Evolutionary conservation across 2,113 vertebrate species (phyloP), one percentile per base, ranked within the genome.

Genomic region (Periophthalmus modestus): DNA sequence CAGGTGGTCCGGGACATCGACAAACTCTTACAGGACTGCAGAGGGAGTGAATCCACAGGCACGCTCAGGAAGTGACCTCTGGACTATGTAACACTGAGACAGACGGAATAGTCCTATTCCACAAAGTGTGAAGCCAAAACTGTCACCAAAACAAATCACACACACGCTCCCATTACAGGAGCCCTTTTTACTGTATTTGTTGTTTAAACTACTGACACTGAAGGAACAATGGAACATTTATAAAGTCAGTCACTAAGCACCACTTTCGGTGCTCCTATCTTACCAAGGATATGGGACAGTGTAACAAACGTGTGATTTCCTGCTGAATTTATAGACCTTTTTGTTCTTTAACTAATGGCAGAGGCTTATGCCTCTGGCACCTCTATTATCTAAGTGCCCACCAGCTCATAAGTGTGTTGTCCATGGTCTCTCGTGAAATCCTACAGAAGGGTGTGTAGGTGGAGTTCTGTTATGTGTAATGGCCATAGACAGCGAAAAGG

Each of bases 1-100:
- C 97, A 98, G 92, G 97, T 97, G 74, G 97, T 97, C 89, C 95
- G 97, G 89, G 98, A 99, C 94, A 99, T 99, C 84, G 97, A 99
- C 92, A 98, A 98, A 93, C 96, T 99, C 78, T 95, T 99, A 91
- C 97, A 98, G 92, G 98, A 99, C 95, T 99, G 97, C 93, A 94
- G 96, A 86, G 96, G 96, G 87, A 97, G 84, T 4, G 97, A 99
- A 90, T 77, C 86, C 79, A 87, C 85, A 1, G 89, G 89, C 82
- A 91, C 89, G 15, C 88, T 98, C 92, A 96, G 96, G 92, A 99
- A 99, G 93, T 99, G 92, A 97, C 84, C 70, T 12, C 66, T 50
- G 76, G 80, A 78, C 68, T 54, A 57, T 66, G 70, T 69, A 47
- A 43, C 48, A 21, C 11, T 75, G 36, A 66, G 68, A 68, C 66